These are phyloP conservation scores for Nothoprocta perdicaria DNA, from an alignment of 2,113 vertebrate species.

Conservation along the genomic window DNA sequence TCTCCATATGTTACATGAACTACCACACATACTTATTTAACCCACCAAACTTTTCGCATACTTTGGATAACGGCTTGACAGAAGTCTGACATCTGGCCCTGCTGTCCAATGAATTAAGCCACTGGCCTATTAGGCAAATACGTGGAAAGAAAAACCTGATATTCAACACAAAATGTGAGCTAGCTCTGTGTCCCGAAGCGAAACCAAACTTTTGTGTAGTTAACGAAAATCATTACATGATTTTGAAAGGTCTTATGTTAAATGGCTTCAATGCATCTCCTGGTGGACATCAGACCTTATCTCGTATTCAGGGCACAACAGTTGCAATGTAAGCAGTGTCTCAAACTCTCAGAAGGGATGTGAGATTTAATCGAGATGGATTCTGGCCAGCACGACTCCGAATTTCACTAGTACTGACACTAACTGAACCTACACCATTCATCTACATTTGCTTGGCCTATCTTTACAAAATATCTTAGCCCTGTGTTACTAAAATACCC, in stretches of 20 bases:
- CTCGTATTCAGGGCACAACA: background rate
- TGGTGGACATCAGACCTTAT: background rate
- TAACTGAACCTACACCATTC: background rate
- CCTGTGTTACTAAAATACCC: background rate
- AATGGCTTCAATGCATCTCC: background rate
- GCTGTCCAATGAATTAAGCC: background rate
- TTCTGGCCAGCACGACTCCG: background rate
- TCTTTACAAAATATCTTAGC: background rate
- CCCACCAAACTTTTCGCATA: background rate
- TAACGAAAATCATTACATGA: background rate
- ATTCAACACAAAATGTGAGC: background rate
- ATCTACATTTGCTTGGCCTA: background rate
- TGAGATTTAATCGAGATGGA: background rate
- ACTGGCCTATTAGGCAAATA: background rate
- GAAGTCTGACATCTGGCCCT: background rate
- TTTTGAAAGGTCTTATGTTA: background rate
- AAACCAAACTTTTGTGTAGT: background rate
- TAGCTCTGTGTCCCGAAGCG: background rate
- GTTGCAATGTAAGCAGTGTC: background rate
- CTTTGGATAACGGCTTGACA: background rate
- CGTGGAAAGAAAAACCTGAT: background rate
- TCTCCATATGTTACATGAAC: background rate
- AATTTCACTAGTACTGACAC: background rate
- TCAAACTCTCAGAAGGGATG: background rate
- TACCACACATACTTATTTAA: constrained; percentile 7